These are phyloP conservation scores for Deilephila elpenor DNA, from an alignment of 2,888 invertebrate species.

Conservation along the genomic window DNA sequence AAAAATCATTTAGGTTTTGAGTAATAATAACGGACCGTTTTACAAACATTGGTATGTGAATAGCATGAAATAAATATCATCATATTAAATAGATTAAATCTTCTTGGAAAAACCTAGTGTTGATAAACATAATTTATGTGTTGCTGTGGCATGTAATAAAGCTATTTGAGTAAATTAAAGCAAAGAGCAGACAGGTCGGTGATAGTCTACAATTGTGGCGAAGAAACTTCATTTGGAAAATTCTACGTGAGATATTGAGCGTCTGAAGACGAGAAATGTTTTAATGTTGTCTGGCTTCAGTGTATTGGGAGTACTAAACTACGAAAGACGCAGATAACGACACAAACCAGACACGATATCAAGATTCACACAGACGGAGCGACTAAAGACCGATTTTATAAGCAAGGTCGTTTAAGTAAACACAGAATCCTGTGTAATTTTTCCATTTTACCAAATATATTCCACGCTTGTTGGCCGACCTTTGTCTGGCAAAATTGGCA, in stretches of 20 bases:
- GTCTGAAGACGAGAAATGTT: constrained; percentile 5
- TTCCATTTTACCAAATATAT: constrained; percentile 1
- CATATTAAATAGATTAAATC: too few species aligned
- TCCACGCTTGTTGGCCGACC: constrained; percentile 7
- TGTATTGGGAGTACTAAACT: constrained; percentile 47
- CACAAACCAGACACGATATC: not conserved
- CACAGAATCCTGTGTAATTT: not conserved
- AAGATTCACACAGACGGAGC: not conserved
- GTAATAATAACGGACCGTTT: too few species aligned
- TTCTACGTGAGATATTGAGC: constrained; percentile 7
- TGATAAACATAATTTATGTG: too few species aligned
- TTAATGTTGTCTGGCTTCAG: constrained; percentile 8
- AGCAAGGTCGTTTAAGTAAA: not conserved
- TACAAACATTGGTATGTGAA: too few species aligned
- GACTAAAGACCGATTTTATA: not conserved
- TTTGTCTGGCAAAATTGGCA: constrained; percentile 2
- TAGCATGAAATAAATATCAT: too few species aligned
- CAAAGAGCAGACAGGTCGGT: not conserved
- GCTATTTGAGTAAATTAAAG: not conserved
- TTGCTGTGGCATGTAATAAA: not conserved
- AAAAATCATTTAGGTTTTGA: too few species aligned
- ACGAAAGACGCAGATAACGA: constrained; percentile 39
- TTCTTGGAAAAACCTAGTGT: too few species aligned
- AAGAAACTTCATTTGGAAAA: constrained; percentile 1
- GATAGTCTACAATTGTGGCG: not conserved